Evolutionary conservation across 2,888 invertebrate genomes (phyloP).

Genomic region (Epinotia ramella): DNA sequence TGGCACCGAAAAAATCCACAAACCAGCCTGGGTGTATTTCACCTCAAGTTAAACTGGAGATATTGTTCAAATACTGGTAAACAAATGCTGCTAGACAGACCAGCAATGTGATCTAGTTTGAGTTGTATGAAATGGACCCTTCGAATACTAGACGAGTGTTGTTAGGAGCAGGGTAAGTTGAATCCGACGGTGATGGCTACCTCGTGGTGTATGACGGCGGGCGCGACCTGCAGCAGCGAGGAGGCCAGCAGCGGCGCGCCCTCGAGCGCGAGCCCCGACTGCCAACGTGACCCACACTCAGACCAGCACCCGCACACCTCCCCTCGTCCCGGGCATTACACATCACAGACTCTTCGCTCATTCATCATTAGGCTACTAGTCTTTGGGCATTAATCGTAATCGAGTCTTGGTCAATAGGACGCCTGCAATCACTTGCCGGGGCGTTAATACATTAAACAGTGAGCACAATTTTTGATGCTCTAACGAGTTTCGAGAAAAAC

Average conservation of each 20-base stretch:
- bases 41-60: not conserved
- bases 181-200: conserved; percentile 55
- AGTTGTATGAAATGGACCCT: no score
- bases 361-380: not conserved
- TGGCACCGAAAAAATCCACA: no score
- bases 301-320: not conserved
- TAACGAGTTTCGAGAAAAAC: no score
- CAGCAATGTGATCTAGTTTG: not conserved
- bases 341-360: not conserved
- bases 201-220: conserved; percentile 70
- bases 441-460: not conserved
- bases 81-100: not conserved
- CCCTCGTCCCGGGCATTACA: not conserved
- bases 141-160: not conserved
- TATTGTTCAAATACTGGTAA: not conserved
- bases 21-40: no score
- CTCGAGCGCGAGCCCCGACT: conserved; percentile 70
- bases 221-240: conserved; percentile 72
- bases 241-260: conserved; percentile 69
- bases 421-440: not conserved
- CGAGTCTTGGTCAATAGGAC: not conserved
- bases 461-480: not conserved
- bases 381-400: not conserved
- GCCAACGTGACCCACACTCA: conserved; percentile 55
- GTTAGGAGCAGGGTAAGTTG: conserved; percentile 15